Conservation (phyloP, 2,797 vertebrate species). For the Tarsius wallacei region DNA sequence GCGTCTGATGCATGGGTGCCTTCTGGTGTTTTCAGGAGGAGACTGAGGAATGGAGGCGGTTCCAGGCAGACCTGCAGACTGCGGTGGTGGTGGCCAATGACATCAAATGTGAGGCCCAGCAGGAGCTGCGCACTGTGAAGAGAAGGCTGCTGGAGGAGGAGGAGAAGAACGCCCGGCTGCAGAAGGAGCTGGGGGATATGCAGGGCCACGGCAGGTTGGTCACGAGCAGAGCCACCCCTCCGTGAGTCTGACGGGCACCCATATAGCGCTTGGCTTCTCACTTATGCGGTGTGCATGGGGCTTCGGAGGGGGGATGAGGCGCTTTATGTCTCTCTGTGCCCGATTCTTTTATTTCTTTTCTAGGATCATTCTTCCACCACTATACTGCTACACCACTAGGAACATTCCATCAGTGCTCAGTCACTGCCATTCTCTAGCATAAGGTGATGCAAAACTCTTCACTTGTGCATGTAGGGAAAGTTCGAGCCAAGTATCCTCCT, state of each 20-base stretch:
- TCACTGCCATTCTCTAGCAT: not conserved
- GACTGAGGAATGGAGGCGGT: conserved; percentile 97
- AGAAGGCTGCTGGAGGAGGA: conserved; percentile 97
- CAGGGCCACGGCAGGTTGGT: conserved; percentile 92
- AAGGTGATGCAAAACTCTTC: not conserved
- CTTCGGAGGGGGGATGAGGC: not conserved
- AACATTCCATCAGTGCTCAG: not conserved
- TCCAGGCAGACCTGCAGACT: conserved; percentile 98
- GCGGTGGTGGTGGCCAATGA: conserved; percentile 99
- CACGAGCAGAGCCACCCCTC: not conserved
- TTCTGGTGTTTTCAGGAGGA: conserved; percentile 93
- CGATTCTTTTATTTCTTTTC: not conserved
- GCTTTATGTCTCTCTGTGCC: conserved; percentile 77
- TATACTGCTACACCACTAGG: not conserved
- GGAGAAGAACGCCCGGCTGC: conserved; percentile 94
- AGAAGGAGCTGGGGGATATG: conserved; percentile 95
- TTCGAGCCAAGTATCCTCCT: not conserved
- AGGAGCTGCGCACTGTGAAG: conserved; percentile 95
- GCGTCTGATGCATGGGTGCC: not conserved
- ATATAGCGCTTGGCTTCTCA: conserved; percentile 76
- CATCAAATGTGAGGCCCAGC: conserved; percentile 98
- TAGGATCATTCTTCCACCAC: not conserved
- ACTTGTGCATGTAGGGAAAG: not conserved
- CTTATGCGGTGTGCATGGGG: conserved; percentile 41
- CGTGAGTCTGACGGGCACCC: conserved; percentile 67